Percentiles rank a stretch among this genome's conserved stretches.
Evolutionary conservation across 2,797 vertebrate species (phyloP).

Genomic region (Mionectes olivaceus): DNA sequence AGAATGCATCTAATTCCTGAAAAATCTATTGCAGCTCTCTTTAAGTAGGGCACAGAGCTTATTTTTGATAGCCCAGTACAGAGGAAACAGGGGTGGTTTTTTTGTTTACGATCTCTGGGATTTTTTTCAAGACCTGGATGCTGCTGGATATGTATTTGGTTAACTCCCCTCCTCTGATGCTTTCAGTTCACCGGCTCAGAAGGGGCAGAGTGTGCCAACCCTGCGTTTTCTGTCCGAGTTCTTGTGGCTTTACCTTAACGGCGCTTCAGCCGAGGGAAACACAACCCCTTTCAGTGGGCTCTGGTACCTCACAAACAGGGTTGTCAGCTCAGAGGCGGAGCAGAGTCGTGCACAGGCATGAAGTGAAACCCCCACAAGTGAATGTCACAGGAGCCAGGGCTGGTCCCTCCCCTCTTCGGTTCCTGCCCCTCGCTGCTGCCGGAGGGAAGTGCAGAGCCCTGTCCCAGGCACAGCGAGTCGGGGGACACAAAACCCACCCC

Average conservation of each 20-base stretch:
- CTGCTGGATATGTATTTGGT: neutral
- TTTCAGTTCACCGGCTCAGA: neutral
- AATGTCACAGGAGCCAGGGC: neutral
- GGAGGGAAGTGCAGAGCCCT: neutral
- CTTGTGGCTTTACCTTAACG: neutral
- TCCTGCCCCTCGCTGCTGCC: neutral
- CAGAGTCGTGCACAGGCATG: rapidly evolving
- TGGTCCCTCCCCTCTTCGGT: neutral
- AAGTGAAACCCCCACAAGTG: neutral
- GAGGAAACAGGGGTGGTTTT: neutral
- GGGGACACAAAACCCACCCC: neutral
- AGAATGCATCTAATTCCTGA: neutral
- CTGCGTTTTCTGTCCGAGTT: rapidly evolving
- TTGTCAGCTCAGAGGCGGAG: neutral
- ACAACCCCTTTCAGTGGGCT: neutral
- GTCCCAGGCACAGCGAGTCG: rapidly evolving
- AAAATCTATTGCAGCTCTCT: neutral
- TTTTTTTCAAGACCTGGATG: neutral
- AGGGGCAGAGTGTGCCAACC: neutral
- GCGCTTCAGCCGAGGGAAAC: neutral
- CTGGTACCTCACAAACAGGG: neutral
- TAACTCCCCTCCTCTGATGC: neutral
- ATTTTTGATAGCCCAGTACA: neutral
- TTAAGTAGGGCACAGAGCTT: neutral
- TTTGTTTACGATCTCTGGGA: neutral